Evolutionary conservation across 2,888 invertebrate genomes (phyloP), one percentile per base, ranked within the genome.

Genomic region (Pammene fasciana): DNA sequence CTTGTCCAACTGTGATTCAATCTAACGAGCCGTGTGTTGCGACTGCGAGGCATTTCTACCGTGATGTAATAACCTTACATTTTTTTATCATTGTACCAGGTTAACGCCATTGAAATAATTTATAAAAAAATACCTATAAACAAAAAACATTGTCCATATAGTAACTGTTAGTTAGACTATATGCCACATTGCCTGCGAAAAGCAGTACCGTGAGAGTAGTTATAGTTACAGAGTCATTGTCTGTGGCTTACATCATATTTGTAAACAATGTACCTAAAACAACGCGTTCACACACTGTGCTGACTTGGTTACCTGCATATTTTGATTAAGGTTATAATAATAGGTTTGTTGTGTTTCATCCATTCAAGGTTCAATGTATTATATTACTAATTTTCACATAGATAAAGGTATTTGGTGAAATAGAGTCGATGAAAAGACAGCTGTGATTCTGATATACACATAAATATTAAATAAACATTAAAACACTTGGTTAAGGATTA

Each of bases 211-310:
- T n/a, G 46, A 52, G 6, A 16, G 11, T n/a, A 54, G n/a, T 34
- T 52, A 7, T n/a, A 54, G n/a, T 34, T 52, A 7, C 48, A 71
- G 71, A 78, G 74, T 75, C 77, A 79, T 79, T 79, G 78, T 80
- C 74, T 76, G 59, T 65, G 71, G 64, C 71, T 75, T 68, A 73
- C 73, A 72, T 73, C 70, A 65, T 60, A 46, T 43, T 55, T 34
- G 41, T 52, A 46, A 70, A 70, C 70, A 70, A 70, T 65, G 59
- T 50, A 57, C 41, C 7, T 34, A 54, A 54, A 34, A n/a, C n/a
- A 54, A 54, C 54, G 34, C 34, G 50, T 50, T 50, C 18, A 18
- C 50, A 16, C 50, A 50, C 50, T 26, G 61, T 48, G 60, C 36
- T 56, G 36, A 52, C 50, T 56, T 48, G 26, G 50, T 68, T 64